A percentile compares a stretch with the other conserved stretches of the same genome.
Conservation (phyloP, 2,113 vertebrate genomes). For the Sturnira hondurensis region DNA sequence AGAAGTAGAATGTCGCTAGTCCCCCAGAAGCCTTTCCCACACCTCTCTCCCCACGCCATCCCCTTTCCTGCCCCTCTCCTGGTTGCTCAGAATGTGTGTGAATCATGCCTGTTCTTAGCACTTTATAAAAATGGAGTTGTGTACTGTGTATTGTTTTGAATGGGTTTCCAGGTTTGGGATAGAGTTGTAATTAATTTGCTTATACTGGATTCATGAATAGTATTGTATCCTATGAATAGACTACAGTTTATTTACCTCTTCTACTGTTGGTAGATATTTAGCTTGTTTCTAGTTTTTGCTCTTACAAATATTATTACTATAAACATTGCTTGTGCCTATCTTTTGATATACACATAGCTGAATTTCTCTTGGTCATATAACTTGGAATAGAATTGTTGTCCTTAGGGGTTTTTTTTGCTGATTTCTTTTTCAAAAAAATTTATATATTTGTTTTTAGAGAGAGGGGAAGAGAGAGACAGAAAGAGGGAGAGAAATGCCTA, state of each 20-base stretch:
- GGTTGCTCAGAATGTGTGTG: background rate
- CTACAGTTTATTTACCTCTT: background rate
- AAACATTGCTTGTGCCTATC: background rate
- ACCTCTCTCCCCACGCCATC: accelerated
- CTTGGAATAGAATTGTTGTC: background rate
- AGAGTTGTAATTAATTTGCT: background rate
- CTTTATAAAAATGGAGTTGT: background rate
- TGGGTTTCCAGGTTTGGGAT: background rate
- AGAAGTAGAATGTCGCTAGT: background rate
- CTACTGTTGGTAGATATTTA: background rate
- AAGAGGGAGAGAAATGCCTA: no score
- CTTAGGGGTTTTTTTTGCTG: no score
- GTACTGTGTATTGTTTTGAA: background rate
- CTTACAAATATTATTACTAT: background rate
- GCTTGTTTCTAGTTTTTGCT: background rate
- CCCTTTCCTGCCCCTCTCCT: background rate
- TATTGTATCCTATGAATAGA: background rate
- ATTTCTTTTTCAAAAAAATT: no score
- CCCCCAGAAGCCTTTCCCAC: background rate
- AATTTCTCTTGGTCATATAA: background rate
- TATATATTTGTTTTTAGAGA: no score
- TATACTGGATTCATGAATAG: background rate
- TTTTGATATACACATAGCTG: background rate
- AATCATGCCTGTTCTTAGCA: background rate
- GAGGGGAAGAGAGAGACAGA: no score